Base-by-base conservation (phyloP, 2,113 vertebrate genomes). In the Pygoscelis antarcticus region DNA sequence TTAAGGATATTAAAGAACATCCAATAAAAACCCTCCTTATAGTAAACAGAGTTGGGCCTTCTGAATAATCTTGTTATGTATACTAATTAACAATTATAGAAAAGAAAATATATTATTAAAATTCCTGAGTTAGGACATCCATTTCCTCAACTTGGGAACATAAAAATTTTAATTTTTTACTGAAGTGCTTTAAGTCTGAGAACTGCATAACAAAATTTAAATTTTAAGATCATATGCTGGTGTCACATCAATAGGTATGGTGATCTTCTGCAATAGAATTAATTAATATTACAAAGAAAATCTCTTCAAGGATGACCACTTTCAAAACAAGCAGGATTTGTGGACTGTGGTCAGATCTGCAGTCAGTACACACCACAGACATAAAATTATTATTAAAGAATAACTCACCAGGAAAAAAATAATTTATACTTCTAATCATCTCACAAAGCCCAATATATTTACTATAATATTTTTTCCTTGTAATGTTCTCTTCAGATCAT, bases 161-260 rank as follows among this genome's bases (percentile, higher is more conserved):
- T 3, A 2, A 72, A 13, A 51, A 46, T 51, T 84, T 76, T 12
- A 6, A 3, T 19, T 52, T 70, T 89, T 77, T 54, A 19, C 14
- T 36, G 16, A 66, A 81, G 4, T 32, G 40, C 57, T 85, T 30
- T 40, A 68, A 27, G 58, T 51, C 89, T 7, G 3, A 96, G 93
- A 97, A 69, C 25, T 14, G 7, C 42, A 27, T 52, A 86, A 38
- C 17, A 95, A 69, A 80, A 51, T 61, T 19, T 93, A 47, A 94
- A 90, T 93, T 97, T 96, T 90, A 96, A 95, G 60, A 66, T 91
- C 19, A 88, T 68, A 13, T 89, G 20, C 4, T 95, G 49, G 7
- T 94, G 51, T 89, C 57, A 81, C 52, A 78, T 83, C 51, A 62
- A 96, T 38, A 78, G 9, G 32, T 68, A 86, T n/a, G 52, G 27